Base-by-base conservation (phyloP, 2,797 vertebrate species). In the Lates japonicus region DNA sequence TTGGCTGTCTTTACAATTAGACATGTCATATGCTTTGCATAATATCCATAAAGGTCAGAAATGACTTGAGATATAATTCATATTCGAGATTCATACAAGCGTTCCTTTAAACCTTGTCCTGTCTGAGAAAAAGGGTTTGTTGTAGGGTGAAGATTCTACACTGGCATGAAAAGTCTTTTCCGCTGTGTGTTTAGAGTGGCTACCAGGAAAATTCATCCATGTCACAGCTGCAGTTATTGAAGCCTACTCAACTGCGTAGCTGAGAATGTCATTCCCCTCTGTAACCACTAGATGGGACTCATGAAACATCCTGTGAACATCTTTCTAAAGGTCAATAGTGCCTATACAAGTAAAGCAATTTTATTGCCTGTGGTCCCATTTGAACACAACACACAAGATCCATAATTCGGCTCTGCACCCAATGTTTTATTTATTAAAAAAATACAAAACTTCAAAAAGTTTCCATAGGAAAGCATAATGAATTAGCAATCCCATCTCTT, bases 381-480 rank as follows among this genome's bases (percentile, higher is more conserved):
- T 19, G 4, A 9, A 80, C 11, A 76, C 69, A 71, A 67, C 14
- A 70, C 61, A 76, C 59, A 62, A 14, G 8, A 63, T 0, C 1
- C 29, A 64, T 11, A 14, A 22, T 44, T 70, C 2, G 67, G 76
- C 72, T 84, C 52, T 76, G 76, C 66, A 88, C 51, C 89, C 87
- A 88, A 78, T 61, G 59, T 77, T 95, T 95, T 93, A 90, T 95
- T 96, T 94, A 92, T 87, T 91, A 91, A 88, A 92, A 95, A 92
- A 93, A 94, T 92, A 97, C 86, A 95, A 97, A 96, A 96, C 94
- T 94, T 95, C 94, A 93, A 95, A 95, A 96, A 94, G 95, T 98
- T 98, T 99, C 97, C 97, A 98, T 97, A 97, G 97, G 97, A 99
- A 99, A 97, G 96, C 95, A 94, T 92, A 93, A 96, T 63, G 94